Conservation (phyloP, 2,797 vertebrate genomes). For the Anabas testudineus region DNA sequence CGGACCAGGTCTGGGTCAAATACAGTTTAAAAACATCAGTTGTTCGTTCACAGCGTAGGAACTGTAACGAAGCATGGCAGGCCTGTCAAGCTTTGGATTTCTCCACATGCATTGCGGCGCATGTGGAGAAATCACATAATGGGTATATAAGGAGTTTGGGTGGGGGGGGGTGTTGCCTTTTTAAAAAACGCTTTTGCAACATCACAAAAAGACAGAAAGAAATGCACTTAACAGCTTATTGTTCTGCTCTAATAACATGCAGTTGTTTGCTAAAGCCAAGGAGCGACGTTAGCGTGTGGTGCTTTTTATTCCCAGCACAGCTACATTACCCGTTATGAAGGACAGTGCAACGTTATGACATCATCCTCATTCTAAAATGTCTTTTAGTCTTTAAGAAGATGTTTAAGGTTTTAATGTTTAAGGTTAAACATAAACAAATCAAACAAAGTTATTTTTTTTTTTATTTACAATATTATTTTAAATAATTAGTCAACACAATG, state of each 20-base stretch:
- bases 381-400: too few relatives aligned
- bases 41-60: slow-evolving; percentile 30
- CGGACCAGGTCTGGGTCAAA: slow-evolving; percentile 48
- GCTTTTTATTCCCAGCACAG: too few relatives aligned
- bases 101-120: background rate
- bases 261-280: too few relatives aligned
- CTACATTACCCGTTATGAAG: too few relatives aligned
- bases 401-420: too few relatives aligned
- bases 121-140: background rate
- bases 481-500: too few relatives aligned
- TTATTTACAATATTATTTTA: too few relatives aligned
- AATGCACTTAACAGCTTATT: background rate
- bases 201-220: slow-evolving; percentile 1
- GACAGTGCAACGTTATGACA: too few relatives aligned
- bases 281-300: too few relatives aligned
- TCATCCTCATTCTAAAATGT: too few relatives aligned
- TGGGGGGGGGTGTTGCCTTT: background rate
- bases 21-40: slow-evolving; percentile 44
- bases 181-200: background rate
- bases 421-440: too few relatives aligned
- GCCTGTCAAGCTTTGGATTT: slow-evolving; percentile 35
- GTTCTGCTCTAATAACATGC: background rate
- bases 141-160: background rate
- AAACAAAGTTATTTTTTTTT: too few relatives aligned
- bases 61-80: slow-evolving; percentile 3